phyloP scores from a whole-genome alignment of 2,797 vertebrate species.

The Schizothorax lantsangensis region DNA sequence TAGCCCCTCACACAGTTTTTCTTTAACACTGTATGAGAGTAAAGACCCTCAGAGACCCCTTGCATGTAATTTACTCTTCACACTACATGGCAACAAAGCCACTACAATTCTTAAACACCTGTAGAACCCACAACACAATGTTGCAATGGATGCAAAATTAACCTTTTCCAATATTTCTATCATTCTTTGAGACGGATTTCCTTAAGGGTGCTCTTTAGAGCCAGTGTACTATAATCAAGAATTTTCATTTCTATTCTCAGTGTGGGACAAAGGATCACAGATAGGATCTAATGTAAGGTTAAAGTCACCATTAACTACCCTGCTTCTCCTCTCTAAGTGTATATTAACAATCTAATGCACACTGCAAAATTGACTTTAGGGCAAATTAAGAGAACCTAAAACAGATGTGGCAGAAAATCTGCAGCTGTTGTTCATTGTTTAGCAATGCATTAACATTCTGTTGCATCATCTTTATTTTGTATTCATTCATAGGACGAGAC shows the following conservation, averaged over 20 bases:
- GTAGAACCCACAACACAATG: neutral
- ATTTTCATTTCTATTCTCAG: neutral
- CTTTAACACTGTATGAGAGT: neutral
- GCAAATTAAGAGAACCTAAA: neutral
- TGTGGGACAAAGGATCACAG: neutral
- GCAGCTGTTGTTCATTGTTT: neutral
- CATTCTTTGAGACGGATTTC: neutral
- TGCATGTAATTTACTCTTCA: neutral
- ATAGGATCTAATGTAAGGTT: neutral
- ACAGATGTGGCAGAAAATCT: neutral
- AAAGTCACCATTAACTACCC: conserved; percentile 14
- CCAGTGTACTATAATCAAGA: neutral
- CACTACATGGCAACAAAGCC: neutral
- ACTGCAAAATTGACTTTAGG: neutral
- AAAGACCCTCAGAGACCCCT: neutral
- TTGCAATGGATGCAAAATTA: neutral
- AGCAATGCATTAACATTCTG: neutral
- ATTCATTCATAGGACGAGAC: neutral
- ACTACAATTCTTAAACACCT: neutral
- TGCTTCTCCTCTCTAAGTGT: neutral
- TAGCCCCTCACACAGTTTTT: neutral
- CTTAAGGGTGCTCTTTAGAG: neutral
- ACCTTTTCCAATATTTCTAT: neutral
- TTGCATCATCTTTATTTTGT: neutral
- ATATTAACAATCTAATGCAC: conserved; percentile 10